Conservation (phyloP, 2,888 invertebrate genomes). For the Saturnia pavonia region DNA sequence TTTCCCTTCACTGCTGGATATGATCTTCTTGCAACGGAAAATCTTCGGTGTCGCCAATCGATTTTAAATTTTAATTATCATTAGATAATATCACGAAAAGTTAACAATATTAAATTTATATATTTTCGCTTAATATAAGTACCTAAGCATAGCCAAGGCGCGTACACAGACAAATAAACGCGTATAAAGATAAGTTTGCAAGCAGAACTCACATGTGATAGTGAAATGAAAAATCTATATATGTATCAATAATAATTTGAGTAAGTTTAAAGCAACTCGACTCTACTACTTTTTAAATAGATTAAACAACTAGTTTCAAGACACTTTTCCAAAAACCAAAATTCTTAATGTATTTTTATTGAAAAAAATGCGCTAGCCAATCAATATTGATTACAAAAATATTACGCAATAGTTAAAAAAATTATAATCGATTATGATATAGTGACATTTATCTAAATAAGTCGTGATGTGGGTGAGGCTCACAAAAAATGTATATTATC, state of each 20-base stretch:
- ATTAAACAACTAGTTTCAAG: not conserved
- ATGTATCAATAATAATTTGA: not conserved
- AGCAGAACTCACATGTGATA: not conserved
- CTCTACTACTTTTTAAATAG: not conserved
- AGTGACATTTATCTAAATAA: not conserved
- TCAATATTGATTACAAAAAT: conserved; percentile 9
- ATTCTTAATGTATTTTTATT: not conserved
- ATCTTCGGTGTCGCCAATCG: not conserved
- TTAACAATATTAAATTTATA: not conserved
- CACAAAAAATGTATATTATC: too few species aligned
- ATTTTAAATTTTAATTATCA: not conserved
- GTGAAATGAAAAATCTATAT: not conserved
- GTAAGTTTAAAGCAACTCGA: not conserved
- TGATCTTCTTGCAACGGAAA: not conserved
- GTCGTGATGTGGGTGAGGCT: too few species aligned
- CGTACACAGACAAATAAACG: too few species aligned
- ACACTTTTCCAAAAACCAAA: not conserved
- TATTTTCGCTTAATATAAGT: not conserved
- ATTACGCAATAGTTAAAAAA: not conserved
- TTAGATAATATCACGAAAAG: not conserved
- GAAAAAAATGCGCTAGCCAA: not conserved
- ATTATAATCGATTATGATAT: not conserved
- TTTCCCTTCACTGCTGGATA: not conserved
- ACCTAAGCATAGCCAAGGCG: not conserved
- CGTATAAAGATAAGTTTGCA: not conserved